Percentiles rank a stretch among this genome's conserved stretches.
These are phyloP conservation scores for Apeira syringaria DNA, from an alignment of 2,888 invertebrate species.

Conservation along the genomic window DNA sequence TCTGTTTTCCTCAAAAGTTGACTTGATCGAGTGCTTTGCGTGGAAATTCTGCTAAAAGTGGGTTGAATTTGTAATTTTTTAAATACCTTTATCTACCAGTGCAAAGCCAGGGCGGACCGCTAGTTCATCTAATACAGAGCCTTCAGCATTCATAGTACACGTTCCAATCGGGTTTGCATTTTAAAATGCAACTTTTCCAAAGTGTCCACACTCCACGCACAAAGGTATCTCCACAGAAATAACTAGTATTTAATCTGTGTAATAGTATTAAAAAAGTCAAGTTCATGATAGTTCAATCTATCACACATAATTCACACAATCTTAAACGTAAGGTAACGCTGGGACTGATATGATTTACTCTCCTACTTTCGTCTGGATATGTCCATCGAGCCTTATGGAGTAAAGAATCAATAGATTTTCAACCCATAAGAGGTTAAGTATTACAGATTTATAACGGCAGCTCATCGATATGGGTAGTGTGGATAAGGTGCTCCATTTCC, in stretches of 20 bases:
- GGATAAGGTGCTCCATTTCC: constrained; percentile 29
- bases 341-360: constrained; percentile 8
- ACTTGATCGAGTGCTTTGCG: too few relatives aligned
- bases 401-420: constrained; percentile 1
- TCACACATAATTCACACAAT: neutral
- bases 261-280: neutral
- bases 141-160: too few relatives aligned
- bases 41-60: too few relatives aligned
- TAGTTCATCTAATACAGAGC: too few relatives aligned
- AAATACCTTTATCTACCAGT: too few relatives aligned
- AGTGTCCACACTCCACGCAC: too few relatives aligned
- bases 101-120: too few relatives aligned
- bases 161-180: too few relatives aligned
- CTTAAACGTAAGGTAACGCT: neutral
- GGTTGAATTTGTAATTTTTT: too few relatives aligned
- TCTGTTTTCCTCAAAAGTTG: too few relatives aligned
- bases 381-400: constrained; percentile 1
- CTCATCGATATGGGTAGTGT: constrained; percentile 6
- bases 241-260: neutral
- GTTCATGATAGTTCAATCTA: neutral
- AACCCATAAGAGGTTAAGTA: constrained; percentile 9
- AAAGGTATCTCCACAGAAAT: too few relatives aligned
- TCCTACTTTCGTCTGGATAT: neutral
- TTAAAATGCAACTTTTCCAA: too few relatives aligned
- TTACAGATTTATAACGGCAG: constrained; percentile 23